These are phyloP conservation scores for Hucho hucho DNA, from an alignment of 2,113 vertebrate genomes.

Conservation along the genomic window DNA sequence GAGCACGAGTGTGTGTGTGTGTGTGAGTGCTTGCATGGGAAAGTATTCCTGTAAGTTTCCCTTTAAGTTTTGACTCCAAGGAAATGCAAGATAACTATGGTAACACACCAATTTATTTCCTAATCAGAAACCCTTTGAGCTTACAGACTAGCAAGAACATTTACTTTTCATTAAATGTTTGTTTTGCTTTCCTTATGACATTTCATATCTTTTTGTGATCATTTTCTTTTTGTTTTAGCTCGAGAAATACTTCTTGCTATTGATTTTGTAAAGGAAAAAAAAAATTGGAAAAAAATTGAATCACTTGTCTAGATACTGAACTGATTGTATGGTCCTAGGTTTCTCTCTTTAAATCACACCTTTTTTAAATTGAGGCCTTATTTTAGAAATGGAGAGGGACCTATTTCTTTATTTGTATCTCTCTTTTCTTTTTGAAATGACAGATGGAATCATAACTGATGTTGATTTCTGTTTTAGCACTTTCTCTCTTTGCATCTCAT, in stretches of 20 bases:
- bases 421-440: slow-evolving; percentile 20
- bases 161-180: not conserved
- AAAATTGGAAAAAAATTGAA: not conserved
- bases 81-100: not conserved
- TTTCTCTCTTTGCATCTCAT: slow-evolving; percentile 51
- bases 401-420: not conserved
- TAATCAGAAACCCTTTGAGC: not conserved
- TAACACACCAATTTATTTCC: not conserved
- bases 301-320: slow-evolving; percentile 1
- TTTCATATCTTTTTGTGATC: not conserved
- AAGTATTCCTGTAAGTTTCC: not conserved
- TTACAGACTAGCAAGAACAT: not conserved
- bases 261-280: not conserved
- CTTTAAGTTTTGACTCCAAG: not conserved
- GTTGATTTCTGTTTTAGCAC: slow-evolving; percentile 64
- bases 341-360: not conserved
- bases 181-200: not conserved
- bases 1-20: not conserved
- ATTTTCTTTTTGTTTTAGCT: not conserved
- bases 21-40: not conserved
- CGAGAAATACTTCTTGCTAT: not conserved
- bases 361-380: not conserved
- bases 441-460: slow-evolving; percentile 49
- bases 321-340: not conserved
- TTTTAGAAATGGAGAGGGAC: slow-evolving; percentile 1